Conservation (phyloP, 2,888 invertebrate genomes). For the Stenichneumon culpator region DNA sequence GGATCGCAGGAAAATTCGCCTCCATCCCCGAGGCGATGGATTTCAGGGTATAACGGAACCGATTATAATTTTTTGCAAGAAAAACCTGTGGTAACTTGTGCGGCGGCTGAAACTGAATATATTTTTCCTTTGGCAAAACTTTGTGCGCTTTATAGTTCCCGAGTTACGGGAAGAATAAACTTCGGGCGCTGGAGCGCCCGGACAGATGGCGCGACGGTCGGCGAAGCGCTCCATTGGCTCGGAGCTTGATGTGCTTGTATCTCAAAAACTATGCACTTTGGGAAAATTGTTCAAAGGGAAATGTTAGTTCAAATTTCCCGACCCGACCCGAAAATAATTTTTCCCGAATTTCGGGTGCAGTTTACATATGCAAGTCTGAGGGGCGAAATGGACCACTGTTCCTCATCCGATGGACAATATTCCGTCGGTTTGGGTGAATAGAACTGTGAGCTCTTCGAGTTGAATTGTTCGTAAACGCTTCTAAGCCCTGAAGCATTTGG, state of each 20-base stretch:
- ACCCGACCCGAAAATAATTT: too few species aligned
- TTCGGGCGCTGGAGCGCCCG: background rate
- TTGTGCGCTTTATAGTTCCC: background rate
- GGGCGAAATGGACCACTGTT: background rate
- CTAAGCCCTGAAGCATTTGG: background rate
- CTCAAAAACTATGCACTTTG: background rate
- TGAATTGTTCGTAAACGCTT: slow-evolving; percentile 1
- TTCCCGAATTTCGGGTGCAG: background rate
- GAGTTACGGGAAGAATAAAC: background rate
- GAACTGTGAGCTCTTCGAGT: background rate
- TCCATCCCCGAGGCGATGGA: background rate
- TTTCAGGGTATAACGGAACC: background rate
- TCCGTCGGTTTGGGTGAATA: background rate
- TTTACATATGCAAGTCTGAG: background rate
- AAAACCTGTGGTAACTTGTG: background rate
- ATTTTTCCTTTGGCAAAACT: background rate
- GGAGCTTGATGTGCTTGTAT: background rate
- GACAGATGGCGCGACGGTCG: slow-evolving; percentile 1
- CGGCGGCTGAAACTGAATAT: background rate
- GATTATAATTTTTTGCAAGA: background rate
- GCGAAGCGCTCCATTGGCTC: background rate
- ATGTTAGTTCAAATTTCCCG: background rate
- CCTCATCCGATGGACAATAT: background rate
- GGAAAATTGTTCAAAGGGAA: background rate
- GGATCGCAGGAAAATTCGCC: background rate